Evolutionary conservation across 2,113 vertebrate species (phyloP), one percentile per base, ranked within the genome.

Genomic region (Conger conger): DNA sequence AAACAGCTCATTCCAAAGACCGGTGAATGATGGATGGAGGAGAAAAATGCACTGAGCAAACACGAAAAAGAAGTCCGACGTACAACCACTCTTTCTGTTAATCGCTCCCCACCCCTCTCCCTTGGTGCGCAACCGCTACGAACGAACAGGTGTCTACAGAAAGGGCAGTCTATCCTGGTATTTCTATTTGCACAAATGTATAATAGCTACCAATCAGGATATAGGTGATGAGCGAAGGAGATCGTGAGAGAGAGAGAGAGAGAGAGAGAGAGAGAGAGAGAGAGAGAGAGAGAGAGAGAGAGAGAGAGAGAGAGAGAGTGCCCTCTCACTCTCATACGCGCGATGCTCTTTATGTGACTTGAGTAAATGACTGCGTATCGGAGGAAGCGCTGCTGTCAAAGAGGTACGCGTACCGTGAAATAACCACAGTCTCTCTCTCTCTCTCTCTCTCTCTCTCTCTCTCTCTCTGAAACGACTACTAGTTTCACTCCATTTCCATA

Each of bases 1-100:
- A 86, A 84, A 86, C 91, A 82, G 88, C 92, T 90, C 94, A 94
- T 95, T 90, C 92, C 93, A 92, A 82, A 87, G 84, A 87, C 81
- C 60, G 82, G 76, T 76, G 53, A 33, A 36, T 6, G 30, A 40
- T 73, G 17, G 40, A 83, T 37, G 13, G 13, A 77, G 40, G 35
- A 68, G 79, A 40, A 1, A 80, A 86, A 78, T 37, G n/a, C 15
- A 68, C 20, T n/a, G 27, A 23, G 76, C 63, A 83, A 60, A 84
- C 27, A 81, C 40, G 77, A 36, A n/a, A 18, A 53, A 63, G 54
- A 85, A 53, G 54, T 35, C 79, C 78, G 35, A 40, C 37, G 17
- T 38, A 7, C 40, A 40, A 40, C 33, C 53, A 45, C 30, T 35
- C 54, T 30, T 60, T 38, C 35, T 76, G 35, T 30, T 33, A 37